Base-by-base conservation (phyloP, 1,140 invertebrate genomes). In the Steinernema feltiae region DNA sequence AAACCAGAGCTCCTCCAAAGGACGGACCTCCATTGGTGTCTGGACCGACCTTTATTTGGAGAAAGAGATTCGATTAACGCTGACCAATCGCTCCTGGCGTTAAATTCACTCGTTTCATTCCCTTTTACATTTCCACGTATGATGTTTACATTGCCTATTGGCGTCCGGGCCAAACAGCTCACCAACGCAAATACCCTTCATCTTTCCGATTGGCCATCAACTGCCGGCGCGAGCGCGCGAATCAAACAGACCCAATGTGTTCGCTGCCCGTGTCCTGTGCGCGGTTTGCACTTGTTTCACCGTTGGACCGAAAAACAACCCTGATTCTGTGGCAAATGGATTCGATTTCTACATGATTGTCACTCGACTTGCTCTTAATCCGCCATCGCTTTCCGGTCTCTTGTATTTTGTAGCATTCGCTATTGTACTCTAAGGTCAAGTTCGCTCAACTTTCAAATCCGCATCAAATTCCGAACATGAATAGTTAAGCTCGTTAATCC, bases 41-140 rank as follows among this genome's bases (percentile, higher is more conserved):
- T n/a, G n/a, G n/a, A n/a, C n/a, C n/a, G n/a, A n/a, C n/a, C n/a
- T n/a, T n/a, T n/a, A n/a, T n/a, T n/a, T n/a, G 35, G 35, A 18
- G 35, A 41, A 18, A 7, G 35, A 41, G 35, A 41, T 41, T 18
- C 7, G 35, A 41, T 41, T 41, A 7, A 18, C 7, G 18, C 35
- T 41, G 35, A 41, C 7, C 35, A 7, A 41, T 41, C 35, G 7
- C 35, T 7, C 35, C 35, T 41, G 35, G 35, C 18, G 35, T 41
- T 41, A 41, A 41, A 41, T 7, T 41, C 35, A 18, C 35, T 41
- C n/a, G 35, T 41, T 18, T 18, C 7, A 18, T 7, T 41, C 35
- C 35, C 35, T 63, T 63, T 63, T 27, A 63, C 53, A 63, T 63
- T 63, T 27, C 53, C 53, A 63, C 53, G 53, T 63, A 21, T 63